Evolutionary conservation across 1,140 invertebrate species (phyloP).

Genomic region (Scaptomyza graminum): DNA sequence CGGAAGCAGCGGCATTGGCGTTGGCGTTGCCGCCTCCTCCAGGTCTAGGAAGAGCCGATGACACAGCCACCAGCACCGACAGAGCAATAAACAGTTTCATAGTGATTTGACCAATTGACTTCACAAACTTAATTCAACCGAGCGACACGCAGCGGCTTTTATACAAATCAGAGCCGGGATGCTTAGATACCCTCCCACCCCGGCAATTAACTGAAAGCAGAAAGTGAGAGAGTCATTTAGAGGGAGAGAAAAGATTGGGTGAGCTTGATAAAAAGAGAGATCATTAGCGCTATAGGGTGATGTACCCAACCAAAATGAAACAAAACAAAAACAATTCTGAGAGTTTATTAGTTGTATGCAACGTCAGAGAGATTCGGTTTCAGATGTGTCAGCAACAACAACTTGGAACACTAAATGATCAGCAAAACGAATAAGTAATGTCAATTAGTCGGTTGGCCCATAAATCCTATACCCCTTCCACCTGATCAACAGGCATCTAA

Average conservation of each 20-base stretch:
- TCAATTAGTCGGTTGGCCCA: conserved; percentile 34
- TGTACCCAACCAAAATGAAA: not conserved
- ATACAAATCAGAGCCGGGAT: conserved; percentile 27
- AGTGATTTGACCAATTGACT: conserved; percentile 23
- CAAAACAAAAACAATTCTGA: conserved; percentile 29
- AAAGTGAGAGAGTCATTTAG: not conserved
- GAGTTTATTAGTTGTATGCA: conserved; percentile 17
- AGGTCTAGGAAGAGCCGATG: conserved; percentile 47
- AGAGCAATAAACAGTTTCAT: conserved; percentile 62
- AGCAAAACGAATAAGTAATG: conserved; percentile 33
- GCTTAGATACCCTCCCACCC: not conserved
- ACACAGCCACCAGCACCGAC: conserved; percentile 44
- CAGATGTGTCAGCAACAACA: conserved; percentile 1
- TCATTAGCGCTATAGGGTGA: conserved; percentile 10
- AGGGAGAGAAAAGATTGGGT: not conserved
- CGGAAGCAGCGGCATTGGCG: conserved; percentile 11
- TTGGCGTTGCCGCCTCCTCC: conserved; percentile 8
- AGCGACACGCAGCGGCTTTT: conserved; percentile 29
- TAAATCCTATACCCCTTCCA: conserved; percentile 16
- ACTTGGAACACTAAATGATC: conserved; percentile 25
- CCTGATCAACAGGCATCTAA: not conserved
- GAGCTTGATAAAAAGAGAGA: conserved; percentile 1
- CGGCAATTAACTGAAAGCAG: not conserved
- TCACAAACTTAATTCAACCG: conserved; percentile 37
- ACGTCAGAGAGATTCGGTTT: conserved; percentile 24